Percentiles rank a stretch among this genome's conserved stretches.
These are phyloP conservation scores for Lophochroa leadbeateri DNA, from an alignment of 2,113 vertebrate species.

Conservation along the genomic window DNA sequence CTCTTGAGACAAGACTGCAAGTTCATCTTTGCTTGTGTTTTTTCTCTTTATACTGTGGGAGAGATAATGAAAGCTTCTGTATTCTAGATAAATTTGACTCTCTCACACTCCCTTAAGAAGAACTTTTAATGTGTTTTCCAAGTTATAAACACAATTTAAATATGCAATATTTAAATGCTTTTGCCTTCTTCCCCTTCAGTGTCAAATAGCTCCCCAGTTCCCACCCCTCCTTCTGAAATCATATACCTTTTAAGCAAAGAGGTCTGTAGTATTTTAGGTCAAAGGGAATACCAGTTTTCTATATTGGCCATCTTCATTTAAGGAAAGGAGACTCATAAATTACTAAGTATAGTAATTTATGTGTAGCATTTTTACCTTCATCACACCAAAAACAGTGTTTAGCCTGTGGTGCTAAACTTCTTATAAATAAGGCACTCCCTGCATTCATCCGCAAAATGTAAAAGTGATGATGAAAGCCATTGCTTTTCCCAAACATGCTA, in stretches of 20 bases:
- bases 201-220: not conserved
- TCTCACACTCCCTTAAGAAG: not conserved
- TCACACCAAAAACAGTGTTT: not conserved
- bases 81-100: not conserved
- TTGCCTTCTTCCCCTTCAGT: not conserved
- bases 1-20: not conserved
- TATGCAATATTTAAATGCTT: not conserved
- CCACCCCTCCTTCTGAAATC: not conserved
- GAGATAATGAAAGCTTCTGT: not conserved
- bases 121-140: not conserved
- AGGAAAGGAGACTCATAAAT: not conserved
- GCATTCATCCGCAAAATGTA: not conserved
- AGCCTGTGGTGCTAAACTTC: not conserved
- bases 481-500: not conserved
- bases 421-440: not conserved
- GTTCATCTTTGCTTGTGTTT: not conserved
- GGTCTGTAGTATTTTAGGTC: not conserved
- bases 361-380: not conserved
- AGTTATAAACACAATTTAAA: not conserved
- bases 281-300: not conserved
- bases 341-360: not conserved
- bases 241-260: not conserved
- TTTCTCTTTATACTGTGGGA: not conserved
- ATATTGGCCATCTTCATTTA: not conserved
- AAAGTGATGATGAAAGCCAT: not conserved